These are phyloP conservation scores for Mya arenaria DNA, from an alignment of 1,140 invertebrate species.

Conservation along the genomic window DNA sequence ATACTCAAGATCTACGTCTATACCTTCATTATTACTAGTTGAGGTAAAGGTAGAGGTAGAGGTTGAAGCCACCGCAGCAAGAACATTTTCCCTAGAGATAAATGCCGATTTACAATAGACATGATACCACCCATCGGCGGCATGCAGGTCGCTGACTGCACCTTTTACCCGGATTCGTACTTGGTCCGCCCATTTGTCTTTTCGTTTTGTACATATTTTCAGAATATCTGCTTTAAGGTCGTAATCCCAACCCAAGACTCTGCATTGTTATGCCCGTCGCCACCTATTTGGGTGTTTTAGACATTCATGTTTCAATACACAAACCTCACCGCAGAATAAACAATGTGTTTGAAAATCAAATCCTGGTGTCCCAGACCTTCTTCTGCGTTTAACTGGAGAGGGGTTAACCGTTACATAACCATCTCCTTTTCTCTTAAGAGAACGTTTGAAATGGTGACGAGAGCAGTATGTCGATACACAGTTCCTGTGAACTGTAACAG, in stretches of 20 bases:
- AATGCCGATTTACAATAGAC: slow-evolving; percentile 5
- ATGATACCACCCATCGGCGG: slow-evolving; percentile 30
- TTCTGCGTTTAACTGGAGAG: neutral
- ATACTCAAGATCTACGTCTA: slow-evolving; percentile 7
- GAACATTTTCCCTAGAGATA: neutral
- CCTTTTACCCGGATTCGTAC: slow-evolving; percentile 7
- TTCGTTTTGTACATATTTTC: neutral
- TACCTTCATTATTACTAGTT: neutral
- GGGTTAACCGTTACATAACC: neutral
- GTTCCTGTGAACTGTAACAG: neutral
- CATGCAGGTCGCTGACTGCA: slow-evolving; percentile 22
- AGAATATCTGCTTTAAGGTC: neutral
- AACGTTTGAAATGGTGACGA: neutral
- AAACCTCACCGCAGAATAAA: slow-evolving; percentile 29
- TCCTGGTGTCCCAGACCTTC: neutral
- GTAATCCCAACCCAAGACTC: neutral
- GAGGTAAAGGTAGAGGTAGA: neutral
- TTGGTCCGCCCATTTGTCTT: slow-evolving; percentile 3
- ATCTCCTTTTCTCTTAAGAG: neutral
- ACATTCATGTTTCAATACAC: neutral
- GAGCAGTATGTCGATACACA: slow-evolving; percentile 8
- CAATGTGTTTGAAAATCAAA: slow-evolving; percentile 15
- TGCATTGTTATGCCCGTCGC: neutral
- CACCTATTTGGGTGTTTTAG: slow-evolving; percentile 28
- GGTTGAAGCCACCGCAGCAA: neutral